A percentile compares a stretch with the other conserved stretches of the same genome.
phyloP scores from a whole-genome alignment of 2,113 vertebrate species.

The Oceanodroma tethys region DNA sequence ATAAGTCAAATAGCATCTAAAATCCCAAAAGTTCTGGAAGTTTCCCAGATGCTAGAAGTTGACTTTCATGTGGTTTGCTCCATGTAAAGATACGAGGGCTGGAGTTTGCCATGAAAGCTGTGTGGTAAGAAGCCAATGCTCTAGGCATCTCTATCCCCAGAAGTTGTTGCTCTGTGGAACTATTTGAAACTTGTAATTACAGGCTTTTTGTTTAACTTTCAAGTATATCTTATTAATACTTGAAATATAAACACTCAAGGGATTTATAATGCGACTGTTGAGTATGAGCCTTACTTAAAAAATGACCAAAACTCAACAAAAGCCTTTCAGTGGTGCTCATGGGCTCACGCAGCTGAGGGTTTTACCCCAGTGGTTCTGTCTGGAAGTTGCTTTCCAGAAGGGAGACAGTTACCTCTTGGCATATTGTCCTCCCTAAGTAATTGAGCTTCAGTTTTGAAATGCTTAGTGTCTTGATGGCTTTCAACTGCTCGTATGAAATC shows the following conservation, averaged over 20 bases:
- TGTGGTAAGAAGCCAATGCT: not conserved
- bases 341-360: not conserved
- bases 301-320: not conserved
- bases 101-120: rapidly evolving
- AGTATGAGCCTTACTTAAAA: not conserved
- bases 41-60: not conserved
- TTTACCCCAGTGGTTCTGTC: not conserved
- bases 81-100: not conserved
- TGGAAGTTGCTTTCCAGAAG: not conserved
- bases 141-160: not conserved
- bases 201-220: not conserved
- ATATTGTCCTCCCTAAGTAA: not conserved
- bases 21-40: not conserved
- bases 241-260: not conserved
- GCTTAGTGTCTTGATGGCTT: not conserved
- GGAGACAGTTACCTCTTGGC: not conserved
- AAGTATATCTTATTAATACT: not conserved
- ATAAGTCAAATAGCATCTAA: not conserved
- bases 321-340: not conserved
- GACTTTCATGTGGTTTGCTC: not conserved
- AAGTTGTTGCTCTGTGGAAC: not conserved
- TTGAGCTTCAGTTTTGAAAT: not conserved
- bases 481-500: not conserved
- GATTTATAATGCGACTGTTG: not conserved
- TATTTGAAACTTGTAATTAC: not conserved